Conservation (phyloP, 2,797 vertebrate genomes). For the Coregonus suidteri region DNA sequence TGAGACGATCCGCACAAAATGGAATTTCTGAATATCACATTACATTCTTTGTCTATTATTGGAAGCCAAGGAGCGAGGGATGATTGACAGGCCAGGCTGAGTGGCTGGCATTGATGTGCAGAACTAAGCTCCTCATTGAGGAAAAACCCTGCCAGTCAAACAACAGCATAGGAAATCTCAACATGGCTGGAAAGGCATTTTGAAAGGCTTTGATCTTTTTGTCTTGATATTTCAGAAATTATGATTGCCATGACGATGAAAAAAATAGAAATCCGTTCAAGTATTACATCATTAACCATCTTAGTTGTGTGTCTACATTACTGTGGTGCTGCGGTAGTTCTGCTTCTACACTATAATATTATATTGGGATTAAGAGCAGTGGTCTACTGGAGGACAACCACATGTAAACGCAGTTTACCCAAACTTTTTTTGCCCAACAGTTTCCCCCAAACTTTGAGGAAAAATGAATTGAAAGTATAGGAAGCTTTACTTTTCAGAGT, state of each 20-base stretch:
- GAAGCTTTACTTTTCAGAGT: no score
- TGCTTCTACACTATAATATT: no score
- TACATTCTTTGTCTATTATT: conserved; percentile 34
- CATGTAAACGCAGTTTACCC: no score
- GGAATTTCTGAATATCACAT: conserved; percentile 25
- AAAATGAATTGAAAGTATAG: no score
- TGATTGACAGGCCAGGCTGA: conserved; percentile 17
- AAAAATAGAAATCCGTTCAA: no score
- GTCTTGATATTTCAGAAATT: background rate
- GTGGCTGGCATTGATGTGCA: conserved; percentile 22
- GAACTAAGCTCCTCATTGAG: conserved; percentile 36
- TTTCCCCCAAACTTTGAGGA: no score
- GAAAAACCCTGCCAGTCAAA: conserved; percentile 3
- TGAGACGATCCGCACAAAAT: conserved; percentile 21
- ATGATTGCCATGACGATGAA: background rate
- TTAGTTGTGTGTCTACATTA: no score
- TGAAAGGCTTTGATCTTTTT: background rate
- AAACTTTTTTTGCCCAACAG: no score
- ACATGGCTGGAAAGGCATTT: background rate
- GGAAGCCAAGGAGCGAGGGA: conserved; percentile 19
- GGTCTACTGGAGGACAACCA: no score
- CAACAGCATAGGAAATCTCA: background rate
- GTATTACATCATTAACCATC: no score
- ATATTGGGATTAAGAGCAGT: no score
- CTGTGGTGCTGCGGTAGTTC: no score